Conservation (phyloP, 2,113 vertebrate species). For the Paradisaea rubra region DNA sequence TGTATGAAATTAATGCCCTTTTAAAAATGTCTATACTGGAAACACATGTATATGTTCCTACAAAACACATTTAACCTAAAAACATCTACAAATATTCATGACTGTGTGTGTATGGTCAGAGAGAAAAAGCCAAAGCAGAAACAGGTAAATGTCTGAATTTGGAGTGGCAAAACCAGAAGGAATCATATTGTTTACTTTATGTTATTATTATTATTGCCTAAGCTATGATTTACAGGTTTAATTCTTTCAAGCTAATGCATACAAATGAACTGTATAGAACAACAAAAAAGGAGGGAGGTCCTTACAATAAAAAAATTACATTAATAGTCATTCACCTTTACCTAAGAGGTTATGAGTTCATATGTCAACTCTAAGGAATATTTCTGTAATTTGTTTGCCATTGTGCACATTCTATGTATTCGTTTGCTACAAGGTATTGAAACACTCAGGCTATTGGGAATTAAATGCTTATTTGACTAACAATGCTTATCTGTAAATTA, state of each 20-base stretch:
- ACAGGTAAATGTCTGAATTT: background rate
- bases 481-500: conserved; percentile 32
- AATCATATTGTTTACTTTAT: background rate
- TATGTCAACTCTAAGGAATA: conserved; percentile 21
- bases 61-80: background rate
- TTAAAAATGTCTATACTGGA: background rate
- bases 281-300: background rate
- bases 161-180: background rate
- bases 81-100: background rate
- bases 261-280: conserved; percentile 7
- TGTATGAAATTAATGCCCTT: background rate
- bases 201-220: conserved; percentile 24
- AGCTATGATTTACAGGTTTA: conserved; percentile 47
- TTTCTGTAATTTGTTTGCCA: conserved; percentile 45
- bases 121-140: background rate
- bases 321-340: conserved; percentile 59
- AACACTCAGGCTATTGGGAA: conserved; percentile 23
- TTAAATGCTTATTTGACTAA: conserved; percentile 60
- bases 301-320: conserved; percentile 29
- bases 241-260: conserved; percentile 50
- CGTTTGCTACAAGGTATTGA: conserved; percentile 33
- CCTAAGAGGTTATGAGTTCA: conserved; percentile 52
- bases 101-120: background rate
- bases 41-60: background rate
- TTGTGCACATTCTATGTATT: conserved; percentile 24